A percentile compares a stretch with the other conserved stretches of the same genome.
Conservation (phyloP, 2,797 vertebrate species). For the Tarsius wallacei region DNA sequence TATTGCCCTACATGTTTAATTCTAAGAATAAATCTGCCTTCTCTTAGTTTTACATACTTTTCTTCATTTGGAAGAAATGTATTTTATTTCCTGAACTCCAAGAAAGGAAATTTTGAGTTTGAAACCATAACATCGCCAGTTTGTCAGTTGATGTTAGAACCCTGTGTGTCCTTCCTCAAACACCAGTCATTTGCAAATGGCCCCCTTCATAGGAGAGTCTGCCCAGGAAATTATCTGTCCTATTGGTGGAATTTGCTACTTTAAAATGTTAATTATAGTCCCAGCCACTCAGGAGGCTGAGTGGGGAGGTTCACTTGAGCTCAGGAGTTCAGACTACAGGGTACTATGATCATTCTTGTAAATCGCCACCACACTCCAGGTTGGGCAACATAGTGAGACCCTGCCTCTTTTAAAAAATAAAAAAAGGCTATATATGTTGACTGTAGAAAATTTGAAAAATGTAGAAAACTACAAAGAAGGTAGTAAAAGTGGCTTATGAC, state of each 20-base stretch:
- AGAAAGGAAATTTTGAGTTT: neutral
- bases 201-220: neutral
- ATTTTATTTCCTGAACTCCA: slow-evolving; percentile 12
- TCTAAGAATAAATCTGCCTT: neutral
- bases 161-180: neutral
- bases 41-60: neutral
- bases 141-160: neutral
- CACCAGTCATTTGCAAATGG: neutral
- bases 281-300: neutral
- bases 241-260: neutral
- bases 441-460: neutral
- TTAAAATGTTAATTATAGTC: neutral
- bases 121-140: neutral
- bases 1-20: neutral
- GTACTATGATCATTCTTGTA: neutral
- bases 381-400: neutral
- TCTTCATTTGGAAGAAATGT: neutral
- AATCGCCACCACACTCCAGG: neutral
- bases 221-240: neutral
- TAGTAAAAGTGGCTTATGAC: neutral
- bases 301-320: neutral
- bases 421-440: neutral
- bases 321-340: neutral
- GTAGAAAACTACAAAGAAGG: neutral
- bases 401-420: too few species aligned